Evolutionary conservation across 2,888 invertebrate species (phyloP).

Genomic region (Anoplius nigerrimus): DNA sequence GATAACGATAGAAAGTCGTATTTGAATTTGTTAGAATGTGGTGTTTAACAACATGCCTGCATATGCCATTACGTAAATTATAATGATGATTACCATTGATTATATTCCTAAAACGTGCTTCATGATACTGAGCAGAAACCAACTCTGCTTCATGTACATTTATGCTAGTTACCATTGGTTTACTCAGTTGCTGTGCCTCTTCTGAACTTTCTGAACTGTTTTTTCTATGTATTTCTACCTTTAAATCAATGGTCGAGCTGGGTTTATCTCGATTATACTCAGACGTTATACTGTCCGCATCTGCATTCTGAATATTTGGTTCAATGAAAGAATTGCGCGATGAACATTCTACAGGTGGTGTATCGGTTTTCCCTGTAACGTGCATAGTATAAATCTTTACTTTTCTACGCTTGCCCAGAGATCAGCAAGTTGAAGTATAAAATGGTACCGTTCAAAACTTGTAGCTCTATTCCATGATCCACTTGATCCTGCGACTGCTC

Average conservation of each 20-base stretch:
- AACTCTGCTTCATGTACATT: conserved; percentile 66
- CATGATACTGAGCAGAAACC: conserved; percentile 57
- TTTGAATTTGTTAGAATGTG: neutral
- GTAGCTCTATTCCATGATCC: conserved; percentile 71
- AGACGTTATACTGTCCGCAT: conserved; percentile 73
- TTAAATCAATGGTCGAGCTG: conserved; percentile 82
- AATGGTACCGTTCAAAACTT: conserved; percentile 68
- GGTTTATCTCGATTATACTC: conserved; percentile 72
- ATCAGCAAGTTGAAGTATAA: neutral
- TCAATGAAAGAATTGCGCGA: conserved; percentile 76
- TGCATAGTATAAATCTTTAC: neutral
- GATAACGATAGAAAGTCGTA: neutral
- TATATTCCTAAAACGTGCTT: conserved; percentile 57
- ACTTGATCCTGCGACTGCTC: conserved; percentile 73
- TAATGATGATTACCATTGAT: conserved; percentile 59
- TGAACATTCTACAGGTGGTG: conserved; percentile 77
- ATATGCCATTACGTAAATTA: conserved; percentile 6
- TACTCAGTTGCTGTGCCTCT: conserved; percentile 77
- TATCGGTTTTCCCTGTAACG: conserved; percentile 69
- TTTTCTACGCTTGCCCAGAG: neutral
- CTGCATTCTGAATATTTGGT: conserved; percentile 71
- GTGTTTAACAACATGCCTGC: neutral
- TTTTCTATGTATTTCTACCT: conserved; percentile 94
- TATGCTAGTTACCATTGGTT: conserved; percentile 62
- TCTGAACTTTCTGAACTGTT: conserved; percentile 93